phyloP scores from a whole-genome alignment of 2,797 vertebrate genomes.

The Lagocephalus sceleratus region DNA sequence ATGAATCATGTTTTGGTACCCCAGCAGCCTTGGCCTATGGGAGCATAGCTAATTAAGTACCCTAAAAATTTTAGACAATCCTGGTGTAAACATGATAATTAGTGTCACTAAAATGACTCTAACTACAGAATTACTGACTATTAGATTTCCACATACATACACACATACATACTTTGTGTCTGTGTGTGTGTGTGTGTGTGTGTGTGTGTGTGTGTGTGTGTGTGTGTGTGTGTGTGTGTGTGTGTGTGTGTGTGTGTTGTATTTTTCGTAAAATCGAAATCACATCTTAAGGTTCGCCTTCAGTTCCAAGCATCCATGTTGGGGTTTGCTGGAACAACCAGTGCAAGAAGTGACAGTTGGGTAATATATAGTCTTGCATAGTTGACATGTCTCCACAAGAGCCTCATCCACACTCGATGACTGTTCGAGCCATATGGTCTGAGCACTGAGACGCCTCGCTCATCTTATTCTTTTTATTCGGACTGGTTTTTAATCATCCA shows the following conservation, averaged over 20 bases:
- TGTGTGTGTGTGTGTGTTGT: conserved; percentile 67
- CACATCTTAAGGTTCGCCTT: conserved; percentile 60
- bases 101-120: no score
- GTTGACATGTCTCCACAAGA: conserved; percentile 14
- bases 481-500: conserved; percentile 53
- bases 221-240: conserved; percentile 48
- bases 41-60: no score
- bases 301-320: conserved; percentile 36
- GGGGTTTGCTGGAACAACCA: conserved; percentile 2
- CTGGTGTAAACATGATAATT: no score
- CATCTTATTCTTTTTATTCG: conserved; percentile 27
- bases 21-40: no score
- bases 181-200: no score
- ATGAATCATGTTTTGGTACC: no score
- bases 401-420: conserved; percentile 10
- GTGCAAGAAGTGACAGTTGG: conserved; percentile 28
- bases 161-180: no score
- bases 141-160: no score
- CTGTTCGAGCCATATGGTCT: conserved; percentile 14
- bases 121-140: no score
- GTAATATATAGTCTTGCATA: conserved; percentile 7
- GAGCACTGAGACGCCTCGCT: conserved; percentile 15
- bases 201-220: no score
- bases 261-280: conserved; percentile 62
- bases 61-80: no score